Conservation (phyloP, 2,113 vertebrate species). For the Erythrocercus mccallii region DNA sequence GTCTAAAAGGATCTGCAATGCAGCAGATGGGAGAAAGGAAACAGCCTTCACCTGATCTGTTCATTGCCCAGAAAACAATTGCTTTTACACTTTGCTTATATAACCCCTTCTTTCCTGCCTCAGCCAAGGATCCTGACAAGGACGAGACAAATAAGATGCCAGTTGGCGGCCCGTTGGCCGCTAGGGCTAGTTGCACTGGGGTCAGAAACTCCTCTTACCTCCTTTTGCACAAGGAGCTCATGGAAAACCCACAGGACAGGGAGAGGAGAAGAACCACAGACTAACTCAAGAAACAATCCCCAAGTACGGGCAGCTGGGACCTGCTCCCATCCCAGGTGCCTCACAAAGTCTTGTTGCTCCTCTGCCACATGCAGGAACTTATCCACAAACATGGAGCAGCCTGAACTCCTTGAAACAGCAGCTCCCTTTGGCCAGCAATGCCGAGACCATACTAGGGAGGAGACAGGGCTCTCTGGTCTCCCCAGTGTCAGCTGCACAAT, state of each 20-base stretch:
- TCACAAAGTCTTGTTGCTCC: background rate
- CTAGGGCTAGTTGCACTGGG: background rate
- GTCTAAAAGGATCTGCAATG: background rate
- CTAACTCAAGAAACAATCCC: background rate
- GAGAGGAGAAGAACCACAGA: background rate
- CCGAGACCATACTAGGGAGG: background rate
- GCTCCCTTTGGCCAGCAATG: background rate
- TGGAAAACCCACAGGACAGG: background rate
- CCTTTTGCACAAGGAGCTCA: background rate
- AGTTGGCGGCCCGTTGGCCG: background rate
- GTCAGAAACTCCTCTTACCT: background rate
- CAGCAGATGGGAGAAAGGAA: slow-evolving; percentile 18
- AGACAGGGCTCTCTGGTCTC: background rate
- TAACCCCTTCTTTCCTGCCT: slow-evolving; percentile 19
- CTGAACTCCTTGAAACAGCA: background rate
- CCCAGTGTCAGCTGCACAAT: accelerated
- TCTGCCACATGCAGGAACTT: background rate
- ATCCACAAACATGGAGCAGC: background rate
- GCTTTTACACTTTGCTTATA: background rate
- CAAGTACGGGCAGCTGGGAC: background rate
- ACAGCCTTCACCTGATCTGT: slow-evolving; percentile 44
- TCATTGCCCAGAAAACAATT: slow-evolving; percentile 22
- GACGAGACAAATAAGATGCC: background rate
- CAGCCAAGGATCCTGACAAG: background rate
- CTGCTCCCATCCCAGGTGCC: background rate